Conservation (phyloP, 2,797 vertebrate genomes). For the Cryptoprocta ferox region DNA sequence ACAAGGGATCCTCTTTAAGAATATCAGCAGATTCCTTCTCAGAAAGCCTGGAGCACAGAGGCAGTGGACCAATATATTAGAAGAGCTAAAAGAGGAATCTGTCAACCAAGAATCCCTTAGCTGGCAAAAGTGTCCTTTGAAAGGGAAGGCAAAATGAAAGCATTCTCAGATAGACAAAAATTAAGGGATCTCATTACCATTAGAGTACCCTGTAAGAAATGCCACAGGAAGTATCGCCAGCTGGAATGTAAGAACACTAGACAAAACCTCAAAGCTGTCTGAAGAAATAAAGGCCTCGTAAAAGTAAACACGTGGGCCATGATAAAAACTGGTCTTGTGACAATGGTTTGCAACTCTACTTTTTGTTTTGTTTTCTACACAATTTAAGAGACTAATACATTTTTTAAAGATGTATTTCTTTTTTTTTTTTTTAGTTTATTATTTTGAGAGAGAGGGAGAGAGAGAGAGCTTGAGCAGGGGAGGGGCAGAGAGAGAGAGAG, state of each 20-base stretch:
- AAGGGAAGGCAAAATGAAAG: background rate
- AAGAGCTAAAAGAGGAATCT: background rate
- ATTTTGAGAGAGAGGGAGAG: too few species aligned
- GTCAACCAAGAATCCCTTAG: background rate
- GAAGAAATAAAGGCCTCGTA: background rate
- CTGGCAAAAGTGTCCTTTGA: background rate
- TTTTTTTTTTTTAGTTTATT: too few species aligned
- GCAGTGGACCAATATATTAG: background rate
- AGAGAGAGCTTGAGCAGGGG: too few species aligned
- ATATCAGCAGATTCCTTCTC: background rate
- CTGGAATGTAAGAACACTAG: background rate
- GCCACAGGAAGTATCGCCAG: background rate
- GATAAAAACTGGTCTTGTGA: background rate
- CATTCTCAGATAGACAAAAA: background rate
- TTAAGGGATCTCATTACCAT: background rate
- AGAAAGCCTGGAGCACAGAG: background rate
- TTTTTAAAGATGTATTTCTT: background rate
- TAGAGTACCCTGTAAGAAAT: background rate
- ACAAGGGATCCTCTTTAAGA: background rate
- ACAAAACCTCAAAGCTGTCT: background rate
- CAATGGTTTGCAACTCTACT: background rate
- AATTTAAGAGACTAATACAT: background rate
- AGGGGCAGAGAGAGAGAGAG: too few species aligned
- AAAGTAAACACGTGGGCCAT: background rate
- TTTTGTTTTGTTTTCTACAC: background rate